These are phyloP conservation scores for Paramisgurnus dabryanus DNA, from an alignment of 2,113 vertebrate species.

Conservation along the genomic window DNA sequence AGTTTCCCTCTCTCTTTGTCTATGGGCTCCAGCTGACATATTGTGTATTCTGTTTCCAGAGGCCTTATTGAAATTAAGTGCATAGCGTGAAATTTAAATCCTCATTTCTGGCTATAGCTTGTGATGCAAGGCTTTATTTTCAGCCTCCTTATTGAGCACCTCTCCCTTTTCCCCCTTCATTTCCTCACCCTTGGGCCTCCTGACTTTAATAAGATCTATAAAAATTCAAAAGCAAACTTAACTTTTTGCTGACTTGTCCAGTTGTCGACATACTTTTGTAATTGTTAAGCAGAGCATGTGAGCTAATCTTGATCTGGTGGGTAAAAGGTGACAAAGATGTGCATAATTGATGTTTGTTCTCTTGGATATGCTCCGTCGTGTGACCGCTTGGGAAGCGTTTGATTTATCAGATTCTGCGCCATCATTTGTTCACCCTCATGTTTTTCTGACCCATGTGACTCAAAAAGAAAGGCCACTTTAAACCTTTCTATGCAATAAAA, in stretches of 20 bases:
- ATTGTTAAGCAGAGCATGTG: conserved; percentile 34
- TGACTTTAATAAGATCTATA: conserved; percentile 40
- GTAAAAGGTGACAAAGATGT: conserved; percentile 14
- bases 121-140: conserved; percentile 21
- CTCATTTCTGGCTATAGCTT: conserved; percentile 23
- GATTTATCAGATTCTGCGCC: no score
- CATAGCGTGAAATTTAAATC: conserved; percentile 49
- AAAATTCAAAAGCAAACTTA: conserved; percentile 31
- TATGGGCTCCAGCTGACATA: neutral
- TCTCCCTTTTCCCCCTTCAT: neutral
- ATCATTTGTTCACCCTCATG: no score
- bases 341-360: conserved; percentile 10
- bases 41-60: conserved; percentile 30
- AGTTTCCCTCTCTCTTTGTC: neutral
- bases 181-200: conserved; percentile 34
- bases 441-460: no score
- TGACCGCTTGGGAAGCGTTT: no score
- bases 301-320: conserved; percentile 1
- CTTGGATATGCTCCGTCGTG: neutral
- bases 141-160: neutral
- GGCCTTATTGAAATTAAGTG: conserved; percentile 54
- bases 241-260: conserved; percentile 34
- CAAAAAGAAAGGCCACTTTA: no score
- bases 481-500: no score
- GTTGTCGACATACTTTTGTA: conserved; percentile 18